Evolutionary conservation across 2,113 vertebrate species (phyloP).

Genomic region (Spilogale gracilis): DNA sequence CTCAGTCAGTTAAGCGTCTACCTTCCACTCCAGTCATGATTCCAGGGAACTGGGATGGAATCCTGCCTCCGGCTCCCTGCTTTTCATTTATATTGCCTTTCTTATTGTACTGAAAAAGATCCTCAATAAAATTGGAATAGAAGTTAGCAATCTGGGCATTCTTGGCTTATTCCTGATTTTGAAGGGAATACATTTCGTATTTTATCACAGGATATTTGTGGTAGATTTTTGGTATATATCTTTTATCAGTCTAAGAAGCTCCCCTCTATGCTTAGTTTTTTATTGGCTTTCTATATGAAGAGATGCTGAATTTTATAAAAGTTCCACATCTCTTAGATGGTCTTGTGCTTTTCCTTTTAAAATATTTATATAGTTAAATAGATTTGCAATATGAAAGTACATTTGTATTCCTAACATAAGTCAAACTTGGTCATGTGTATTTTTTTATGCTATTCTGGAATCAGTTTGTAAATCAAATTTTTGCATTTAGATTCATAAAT

Average conservation of each 20-base stretch:
- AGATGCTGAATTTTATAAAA: not conserved
- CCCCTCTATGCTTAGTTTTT: not conserved
- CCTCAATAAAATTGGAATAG: not conserved
- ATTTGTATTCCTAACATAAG: not conserved
- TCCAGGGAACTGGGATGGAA: not conserved
- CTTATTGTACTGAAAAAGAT: not conserved
- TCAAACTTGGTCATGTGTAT: not conserved
- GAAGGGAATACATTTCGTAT: not conserved
- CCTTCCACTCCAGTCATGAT: no score
- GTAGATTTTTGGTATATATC: not conserved
- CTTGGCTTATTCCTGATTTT: conserved; percentile 8
- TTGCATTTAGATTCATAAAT: not conserved
- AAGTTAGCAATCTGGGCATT: not conserved
- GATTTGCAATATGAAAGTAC: not conserved
- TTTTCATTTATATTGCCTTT: conserved; percentile 2
- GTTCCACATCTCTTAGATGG: not conserved
- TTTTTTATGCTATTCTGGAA: conserved; percentile 2
- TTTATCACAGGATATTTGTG: not conserved
- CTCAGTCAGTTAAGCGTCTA: not conserved
- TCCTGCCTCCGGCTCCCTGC: not conserved
- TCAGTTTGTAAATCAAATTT: not conserved
- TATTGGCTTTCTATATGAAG: not conserved
- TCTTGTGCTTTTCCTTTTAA: not conserved
- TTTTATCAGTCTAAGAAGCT: not conserved
- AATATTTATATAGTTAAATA: not conserved